A percentile compares a stretch with the other conserved stretches of the same genome.
phyloP scores from a whole-genome alignment of 2,888 invertebrate species.

The Xestoiulus laeticollis region DNA sequence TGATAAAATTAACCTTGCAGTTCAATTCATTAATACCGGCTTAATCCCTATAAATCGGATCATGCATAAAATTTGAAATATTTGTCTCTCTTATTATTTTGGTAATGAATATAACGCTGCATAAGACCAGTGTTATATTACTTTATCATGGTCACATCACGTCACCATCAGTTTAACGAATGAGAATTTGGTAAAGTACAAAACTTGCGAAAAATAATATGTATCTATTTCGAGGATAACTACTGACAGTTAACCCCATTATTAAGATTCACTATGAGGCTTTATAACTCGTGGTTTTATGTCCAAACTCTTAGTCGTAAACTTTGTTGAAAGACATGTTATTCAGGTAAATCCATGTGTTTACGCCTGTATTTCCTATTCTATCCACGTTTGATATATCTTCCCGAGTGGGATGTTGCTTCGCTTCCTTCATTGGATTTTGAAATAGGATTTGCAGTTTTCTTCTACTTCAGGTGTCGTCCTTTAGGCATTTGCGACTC shows the following conservation, averaged over 20 bases:
- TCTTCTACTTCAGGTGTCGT: conserved; percentile 25
- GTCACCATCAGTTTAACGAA: not conserved
- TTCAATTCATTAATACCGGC: too few relatives aligned
- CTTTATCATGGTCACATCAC: not conserved
- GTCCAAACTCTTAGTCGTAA: not conserved
- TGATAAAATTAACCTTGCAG: too few relatives aligned
- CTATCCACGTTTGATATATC: conserved; percentile 23
- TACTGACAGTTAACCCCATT: not conserved
- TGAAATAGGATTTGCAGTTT: conserved; percentile 34
- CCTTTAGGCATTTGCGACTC: not conserved
- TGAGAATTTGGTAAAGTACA: not conserved
- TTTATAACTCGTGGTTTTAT: not conserved
- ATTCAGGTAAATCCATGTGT: conserved; percentile 3
- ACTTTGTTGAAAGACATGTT: not conserved
- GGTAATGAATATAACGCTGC: not conserved
- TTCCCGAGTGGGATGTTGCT: not conserved
- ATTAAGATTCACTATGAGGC: not conserved
- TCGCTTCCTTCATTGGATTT: conserved; percentile 31
- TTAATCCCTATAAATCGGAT: too few relatives aligned
- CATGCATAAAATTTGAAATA: not conserved
- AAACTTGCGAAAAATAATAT: not conserved
- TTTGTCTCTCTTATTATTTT: not conserved
- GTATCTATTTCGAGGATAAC: too few relatives aligned
- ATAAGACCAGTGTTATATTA: too few relatives aligned
- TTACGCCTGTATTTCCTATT: not conserved